phyloP scores from a whole-genome alignment of 2,113 vertebrate species.

The Aleadryas rufinucha region DNA sequence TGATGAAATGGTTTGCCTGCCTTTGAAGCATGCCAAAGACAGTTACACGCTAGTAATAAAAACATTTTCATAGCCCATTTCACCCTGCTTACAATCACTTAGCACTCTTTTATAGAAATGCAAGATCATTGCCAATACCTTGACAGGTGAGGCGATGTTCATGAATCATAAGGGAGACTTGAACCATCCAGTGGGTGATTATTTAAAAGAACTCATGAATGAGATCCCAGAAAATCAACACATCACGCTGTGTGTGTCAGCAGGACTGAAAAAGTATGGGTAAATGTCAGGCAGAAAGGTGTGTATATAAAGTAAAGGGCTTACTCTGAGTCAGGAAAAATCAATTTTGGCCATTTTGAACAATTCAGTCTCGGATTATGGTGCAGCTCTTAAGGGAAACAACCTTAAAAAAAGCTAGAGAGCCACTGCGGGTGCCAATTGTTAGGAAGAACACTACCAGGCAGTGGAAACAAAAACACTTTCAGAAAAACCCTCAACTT shows the following conservation, averaged over 20 bases:
- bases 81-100: slow-evolving; percentile 11
- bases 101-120: background rate
- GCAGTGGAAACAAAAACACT: background rate
- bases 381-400: background rate
- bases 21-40: background rate
- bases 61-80: slow-evolving; percentile 43
- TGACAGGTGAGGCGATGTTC: background rate
- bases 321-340: background rate
- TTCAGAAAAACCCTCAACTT: background rate
- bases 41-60: slow-evolving; percentile 11
- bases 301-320: background rate
- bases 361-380: background rate
- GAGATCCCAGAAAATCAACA: background rate
- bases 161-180: background rate
- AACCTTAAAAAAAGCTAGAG: background rate
- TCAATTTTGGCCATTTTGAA: background rate
- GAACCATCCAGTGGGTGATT: background rate
- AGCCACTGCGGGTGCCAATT: background rate
- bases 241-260: background rate
- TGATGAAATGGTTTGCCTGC: background rate
- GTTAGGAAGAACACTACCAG: background rate
- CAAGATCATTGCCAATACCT: background rate
- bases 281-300: slow-evolving; percentile 3
- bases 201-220: background rate
- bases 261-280: background rate